Evolutionary conservation across 2,113 vertebrate genomes (phyloP), one percentile per base, ranked within the genome.

Genomic region (Phalacrocorax carbo): DNA sequence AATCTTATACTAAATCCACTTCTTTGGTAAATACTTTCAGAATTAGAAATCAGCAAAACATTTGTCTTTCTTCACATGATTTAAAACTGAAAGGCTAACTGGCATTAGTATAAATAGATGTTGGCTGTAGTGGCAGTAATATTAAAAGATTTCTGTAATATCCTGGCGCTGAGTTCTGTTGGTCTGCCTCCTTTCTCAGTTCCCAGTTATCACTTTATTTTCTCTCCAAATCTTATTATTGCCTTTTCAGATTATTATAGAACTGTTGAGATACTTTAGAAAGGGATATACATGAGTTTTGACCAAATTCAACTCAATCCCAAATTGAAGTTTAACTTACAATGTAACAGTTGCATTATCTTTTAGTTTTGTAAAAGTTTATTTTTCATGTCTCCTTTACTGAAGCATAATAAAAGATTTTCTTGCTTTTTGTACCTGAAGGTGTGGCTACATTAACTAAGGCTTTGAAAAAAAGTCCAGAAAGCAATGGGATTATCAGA

Each of bases 51-150:
- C 40, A 79, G 7, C 25, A 65, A 55, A 64, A 11, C 30, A 7
- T 46, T 22, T 2, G 4, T 77, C 13, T 58, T 64, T 44, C 21
- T 80, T 86, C 30, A 18, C 9, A 57, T 9, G 20, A 57, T 68
- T 82, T 86, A 80, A 80, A 82, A 61, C 26, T 57, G 66, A 90
- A 92, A 51, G 14, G 13, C 20, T 82, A 25, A 48, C 8, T 65
- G 36, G 4, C 1, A 22, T 51, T 51, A 82, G 1, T 18, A 44
- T 69, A 80, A 72, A 60, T 10, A 72, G 8, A 11, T 32, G 5
- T 4, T 42, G 3, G 4, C 42, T 54, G 2, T 29, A 80, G 54
- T 1, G 0, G 3, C 15, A 81, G 5, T 15, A 65, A 54, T 36
- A 58, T 32, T 34, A 75, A 36, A 34, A 54, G 13, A 58, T 66